Evolutionary conservation across 2,113 vertebrate genomes (phyloP).

Genomic region (Sturnira hondurensis): DNA sequence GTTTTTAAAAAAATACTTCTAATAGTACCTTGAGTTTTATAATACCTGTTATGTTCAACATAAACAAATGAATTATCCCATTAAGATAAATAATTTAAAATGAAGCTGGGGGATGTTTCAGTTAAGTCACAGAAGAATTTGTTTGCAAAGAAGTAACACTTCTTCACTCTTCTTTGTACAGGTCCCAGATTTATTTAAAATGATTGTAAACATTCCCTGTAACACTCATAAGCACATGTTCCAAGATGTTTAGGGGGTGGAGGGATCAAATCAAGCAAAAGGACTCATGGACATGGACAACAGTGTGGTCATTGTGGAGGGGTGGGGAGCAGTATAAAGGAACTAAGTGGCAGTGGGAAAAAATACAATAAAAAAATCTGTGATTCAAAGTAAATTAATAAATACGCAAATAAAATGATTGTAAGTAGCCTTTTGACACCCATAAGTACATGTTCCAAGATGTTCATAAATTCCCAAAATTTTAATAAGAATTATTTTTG

Average conservation of each 20-base stretch:
- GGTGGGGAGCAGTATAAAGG: too few species aligned
- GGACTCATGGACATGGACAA: too few species aligned
- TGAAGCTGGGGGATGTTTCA: not conserved
- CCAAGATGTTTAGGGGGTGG: not conserved
- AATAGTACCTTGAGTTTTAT: not conserved
- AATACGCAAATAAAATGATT: too few species aligned
- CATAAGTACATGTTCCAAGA: not conserved
- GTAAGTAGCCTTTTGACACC: not conserved
- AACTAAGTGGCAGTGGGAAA: too few species aligned
- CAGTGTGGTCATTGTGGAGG: too few species aligned
- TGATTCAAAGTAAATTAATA: too few species aligned
- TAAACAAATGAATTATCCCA: not conserved
- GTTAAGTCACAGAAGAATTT: constrained; percentile 8
- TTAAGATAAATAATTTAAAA: constrained; percentile 16
- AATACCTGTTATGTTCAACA: not conserved
- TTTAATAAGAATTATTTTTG: not conserved
- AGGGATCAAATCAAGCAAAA: too few species aligned
- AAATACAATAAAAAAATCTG: too few species aligned
- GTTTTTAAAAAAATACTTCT: constrained; percentile 29
- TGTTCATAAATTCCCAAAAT: constrained; percentile 3
- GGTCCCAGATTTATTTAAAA: constrained; percentile 4
- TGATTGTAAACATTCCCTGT: not conserved
- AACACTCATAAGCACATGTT: not conserved
- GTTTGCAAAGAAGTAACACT: not conserved
- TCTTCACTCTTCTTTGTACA: not conserved